Percentiles rank a stretch among this genome's conserved stretches.
Evolutionary conservation across 2,113 vertebrate genomes (phyloP).

Genomic region (Grammomys surdaster): DNA sequence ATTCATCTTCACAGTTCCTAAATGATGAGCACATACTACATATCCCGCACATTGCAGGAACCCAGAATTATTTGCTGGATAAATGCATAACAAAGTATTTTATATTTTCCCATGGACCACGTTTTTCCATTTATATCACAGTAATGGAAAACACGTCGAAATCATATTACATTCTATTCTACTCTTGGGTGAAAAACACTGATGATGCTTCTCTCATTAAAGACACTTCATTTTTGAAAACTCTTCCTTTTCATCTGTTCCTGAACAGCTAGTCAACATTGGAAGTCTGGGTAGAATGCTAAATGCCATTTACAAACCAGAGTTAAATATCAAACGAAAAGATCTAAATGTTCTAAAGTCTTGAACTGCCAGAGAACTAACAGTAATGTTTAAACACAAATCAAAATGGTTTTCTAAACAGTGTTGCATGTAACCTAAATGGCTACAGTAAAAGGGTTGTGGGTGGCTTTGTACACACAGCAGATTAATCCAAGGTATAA

Average conservation of each 20-base stretch:
- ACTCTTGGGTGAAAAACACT: not conserved
- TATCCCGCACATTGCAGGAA: not conserved
- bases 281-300: not conserved
- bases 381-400: not conserved
- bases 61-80: not conserved
- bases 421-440: not conserved
- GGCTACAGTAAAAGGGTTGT: not conserved
- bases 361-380: conserved; percentile 5
- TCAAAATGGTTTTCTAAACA: conserved; percentile 23
- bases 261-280: not conserved
- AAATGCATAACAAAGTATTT: not conserved
- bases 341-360: not conserved
- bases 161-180: not conserved
- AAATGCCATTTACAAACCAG: conserved; percentile 35
- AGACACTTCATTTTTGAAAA: conserved; percentile 23
- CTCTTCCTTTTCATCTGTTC: not conserved
- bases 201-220: not conserved
- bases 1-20: not conserved
- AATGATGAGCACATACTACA: not conserved
- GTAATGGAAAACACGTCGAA: conserved; percentile 37
- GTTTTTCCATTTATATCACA: conserved; percentile 8
- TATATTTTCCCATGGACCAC: not conserved
- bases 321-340: conserved; percentile 52
- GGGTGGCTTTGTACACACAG: not conserved
- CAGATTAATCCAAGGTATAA: not conserved